A percentile compares a stretch with the other conserved stretches of the same genome.
These are phyloP conservation scores for Phengaris arion DNA, from an alignment of 2,888 invertebrate species.

Conservation along the genomic window DNA sequence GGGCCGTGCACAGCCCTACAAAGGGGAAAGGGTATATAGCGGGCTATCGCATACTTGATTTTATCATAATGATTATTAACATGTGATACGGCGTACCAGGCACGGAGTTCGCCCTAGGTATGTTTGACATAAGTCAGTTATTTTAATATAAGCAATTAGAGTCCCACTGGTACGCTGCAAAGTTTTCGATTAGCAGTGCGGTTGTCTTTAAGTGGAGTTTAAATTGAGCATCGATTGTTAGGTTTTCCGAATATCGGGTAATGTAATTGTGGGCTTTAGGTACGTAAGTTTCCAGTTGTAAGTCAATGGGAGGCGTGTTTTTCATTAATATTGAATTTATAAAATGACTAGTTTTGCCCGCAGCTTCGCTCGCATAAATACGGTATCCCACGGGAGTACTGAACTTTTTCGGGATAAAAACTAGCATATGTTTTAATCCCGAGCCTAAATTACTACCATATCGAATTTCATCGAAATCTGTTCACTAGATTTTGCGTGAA, in stretches of 20 bases:
- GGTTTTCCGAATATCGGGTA: conserved; percentile 42
- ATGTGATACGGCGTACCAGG: conserved; percentile 74
- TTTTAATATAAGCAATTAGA: conserved; percentile 79
- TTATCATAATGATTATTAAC: conserved; percentile 80
- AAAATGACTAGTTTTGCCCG: too few species aligned
- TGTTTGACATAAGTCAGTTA: conserved; percentile 78
- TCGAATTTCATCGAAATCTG: too few species aligned
- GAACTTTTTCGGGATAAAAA: too few species aligned
- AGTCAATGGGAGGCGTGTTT: neutral
- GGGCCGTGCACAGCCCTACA: conserved; percentile 42
- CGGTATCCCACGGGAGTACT: too few species aligned
- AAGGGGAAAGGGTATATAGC: conserved; percentile 52
- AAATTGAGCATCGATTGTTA: conserved; percentile 68
- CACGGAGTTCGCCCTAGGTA: conserved; percentile 71
- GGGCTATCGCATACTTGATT: conserved; percentile 77
- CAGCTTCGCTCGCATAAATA: too few species aligned
- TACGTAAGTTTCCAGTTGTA: neutral
- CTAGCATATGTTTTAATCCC: too few species aligned
- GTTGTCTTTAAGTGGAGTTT: conserved; percentile 76
- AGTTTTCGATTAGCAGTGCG: conserved; percentile 76
- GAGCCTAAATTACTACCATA: too few species aligned
- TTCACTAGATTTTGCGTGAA: too few species aligned
- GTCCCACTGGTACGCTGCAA: conserved; percentile 61
- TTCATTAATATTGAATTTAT: too few species aligned
- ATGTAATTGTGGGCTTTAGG: conserved; percentile 35